These are phyloP conservation scores for Epizoanthus scotinus DNA, from an alignment of 92 coral and sea anemone species.

Conservation along the genomic window DNA sequence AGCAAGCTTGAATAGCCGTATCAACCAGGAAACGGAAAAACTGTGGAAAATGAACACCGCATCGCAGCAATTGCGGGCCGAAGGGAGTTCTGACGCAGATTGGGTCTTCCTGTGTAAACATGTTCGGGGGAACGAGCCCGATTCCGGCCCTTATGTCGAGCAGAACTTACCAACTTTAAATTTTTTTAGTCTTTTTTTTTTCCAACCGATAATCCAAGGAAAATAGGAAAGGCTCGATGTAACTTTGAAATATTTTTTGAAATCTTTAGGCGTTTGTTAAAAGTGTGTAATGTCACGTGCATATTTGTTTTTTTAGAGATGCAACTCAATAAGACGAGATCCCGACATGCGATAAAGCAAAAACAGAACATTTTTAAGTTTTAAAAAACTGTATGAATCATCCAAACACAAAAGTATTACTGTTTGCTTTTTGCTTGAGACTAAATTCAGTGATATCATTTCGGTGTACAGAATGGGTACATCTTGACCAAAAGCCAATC, in stretches of 20 bases:
- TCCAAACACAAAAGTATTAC: constrained; percentile 9
- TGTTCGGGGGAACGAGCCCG: neutral
- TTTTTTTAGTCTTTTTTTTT: too few species aligned
- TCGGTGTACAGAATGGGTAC: too few species aligned
- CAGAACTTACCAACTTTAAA: too few species aligned
- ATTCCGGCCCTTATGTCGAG: too few species aligned
- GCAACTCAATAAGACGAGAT: neutral
- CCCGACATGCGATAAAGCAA: constrained; percentile 2
- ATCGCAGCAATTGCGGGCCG: neutral
- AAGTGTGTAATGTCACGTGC: neutral
- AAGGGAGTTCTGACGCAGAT: constrained; percentile 2
- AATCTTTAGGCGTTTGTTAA: neutral
- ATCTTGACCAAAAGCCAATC: too few species aligned
- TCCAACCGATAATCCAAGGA: too few species aligned
- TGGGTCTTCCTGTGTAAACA: neutral
- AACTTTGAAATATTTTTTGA: too few species aligned
- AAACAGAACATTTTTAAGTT: neutral
- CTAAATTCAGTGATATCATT: neutral
- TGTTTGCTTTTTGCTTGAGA: constrained; percentile 1
- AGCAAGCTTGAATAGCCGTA: neutral
- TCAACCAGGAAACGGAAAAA: neutral
- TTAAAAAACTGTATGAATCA: neutral
- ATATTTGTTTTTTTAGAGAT: neutral
- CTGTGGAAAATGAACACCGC: neutral
- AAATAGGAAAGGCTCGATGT: too few species aligned